Evolutionary conservation across 2,888 invertebrate genomes (phyloP), one percentile per base, ranked within the genome.

Genomic region (Hydroisotoma schaefferi): DNA sequence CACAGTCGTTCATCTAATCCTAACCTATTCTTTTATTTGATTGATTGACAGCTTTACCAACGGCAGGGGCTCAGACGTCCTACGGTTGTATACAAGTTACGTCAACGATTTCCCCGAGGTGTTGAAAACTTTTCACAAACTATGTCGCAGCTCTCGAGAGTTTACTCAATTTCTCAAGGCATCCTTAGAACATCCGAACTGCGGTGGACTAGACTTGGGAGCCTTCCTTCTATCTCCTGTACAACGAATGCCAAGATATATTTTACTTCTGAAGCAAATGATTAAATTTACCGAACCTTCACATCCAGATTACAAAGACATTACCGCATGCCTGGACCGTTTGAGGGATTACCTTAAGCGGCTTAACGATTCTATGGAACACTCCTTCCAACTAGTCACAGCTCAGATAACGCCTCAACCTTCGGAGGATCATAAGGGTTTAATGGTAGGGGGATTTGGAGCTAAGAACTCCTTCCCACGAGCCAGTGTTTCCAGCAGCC

Each of bases 191-290:
- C 74, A 75, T 55, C 74, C 75, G 10, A 65, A 71, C 23, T 77
- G 77, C 63, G 74, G 75, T 56, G 76, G 76, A 40, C 70, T 75
- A 27, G 77, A 76, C 69, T 68, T 79, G 27, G 75, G 76, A n/a
- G 74, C 76, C 3, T 75, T 78, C 61, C 71, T 79, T 38, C 71
- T 79, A 48, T 75, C 77, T 2, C 79, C 79, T 2, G 74, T 79
- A 10, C 78, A 79, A 65, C 74, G 78, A 55, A 74, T 79, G 56
- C 78, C 79, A 1, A 75, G 77, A 49, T 79, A 78, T 65, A 75
- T 78, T 37, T 74, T 79, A 2, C 74, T 78, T n/a, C 69, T 79
- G 8, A 78, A 78, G 75, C 76, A 77, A 73, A 71, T 79, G 47
- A 65, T 77, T 44, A 75, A 76, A 61, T 73, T 74, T 68, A 79